phyloP scores from a whole-genome alignment of 2,888 invertebrate genomes.

The Sthenelais limicola region DNA sequence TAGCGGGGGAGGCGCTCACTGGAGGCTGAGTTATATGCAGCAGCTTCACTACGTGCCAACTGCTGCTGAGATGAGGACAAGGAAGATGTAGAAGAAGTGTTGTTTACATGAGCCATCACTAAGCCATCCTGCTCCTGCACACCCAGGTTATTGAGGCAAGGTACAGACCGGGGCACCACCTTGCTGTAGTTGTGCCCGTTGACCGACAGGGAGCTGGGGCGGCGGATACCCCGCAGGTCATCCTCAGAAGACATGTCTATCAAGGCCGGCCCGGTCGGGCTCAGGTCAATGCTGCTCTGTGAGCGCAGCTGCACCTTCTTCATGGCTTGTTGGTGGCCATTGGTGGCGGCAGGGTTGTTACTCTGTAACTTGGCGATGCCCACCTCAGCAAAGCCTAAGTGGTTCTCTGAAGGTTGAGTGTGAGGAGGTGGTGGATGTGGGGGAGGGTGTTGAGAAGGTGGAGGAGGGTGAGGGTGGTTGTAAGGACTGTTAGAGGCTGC shows the following conservation, averaged over 20 bases:
- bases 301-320: constrained; percentile 42
- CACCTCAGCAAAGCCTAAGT: constrained; percentile 55
- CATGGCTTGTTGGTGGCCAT: constrained; percentile 45
- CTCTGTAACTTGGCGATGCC: constrained; percentile 55
- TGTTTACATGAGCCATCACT: background rate
- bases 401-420: constrained; percentile 46
- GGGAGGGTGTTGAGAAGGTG: constrained; percentile 48
- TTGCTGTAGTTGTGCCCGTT: constrained; percentile 34
- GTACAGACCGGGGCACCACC: constrained; percentile 2
- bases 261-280: background rate
- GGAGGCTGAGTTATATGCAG: background rate
- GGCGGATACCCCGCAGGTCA: background rate
- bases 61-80: background rate
- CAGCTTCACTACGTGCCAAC: background rate
- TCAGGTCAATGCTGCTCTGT: constrained; percentile 31
- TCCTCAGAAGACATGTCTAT: constrained; percentile 14
- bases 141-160: constrained; percentile 31
- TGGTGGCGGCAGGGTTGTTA: constrained; percentile 39
- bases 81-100: background rate
- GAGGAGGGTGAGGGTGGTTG: background rate
- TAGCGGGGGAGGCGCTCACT: background rate
- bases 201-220: constrained; percentile 27
- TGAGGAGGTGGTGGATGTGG: background rate
- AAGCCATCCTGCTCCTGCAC: background rate
- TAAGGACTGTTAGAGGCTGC: background rate